Conservation (phyloP, 2,113 vertebrate genomes). For the Ochotona curzoniae region DNA sequence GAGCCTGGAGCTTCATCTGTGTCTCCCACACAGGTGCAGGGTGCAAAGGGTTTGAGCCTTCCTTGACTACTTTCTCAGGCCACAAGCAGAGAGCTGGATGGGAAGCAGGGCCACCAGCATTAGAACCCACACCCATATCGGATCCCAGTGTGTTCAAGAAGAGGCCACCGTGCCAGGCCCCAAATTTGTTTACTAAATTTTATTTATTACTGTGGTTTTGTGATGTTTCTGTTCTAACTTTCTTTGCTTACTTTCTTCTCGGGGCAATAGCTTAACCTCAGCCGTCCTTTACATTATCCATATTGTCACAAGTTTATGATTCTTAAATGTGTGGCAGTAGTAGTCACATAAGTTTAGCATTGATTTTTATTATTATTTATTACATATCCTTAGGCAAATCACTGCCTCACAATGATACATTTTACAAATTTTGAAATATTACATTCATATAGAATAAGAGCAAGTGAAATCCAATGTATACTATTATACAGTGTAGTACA, state of each 20-base stretch:
- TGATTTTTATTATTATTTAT: not conserved
- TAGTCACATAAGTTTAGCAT: not conserved
- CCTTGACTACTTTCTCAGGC: no score
- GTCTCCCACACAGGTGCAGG: no score
- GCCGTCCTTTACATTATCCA: not conserved
- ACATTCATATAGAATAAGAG: not conserved
- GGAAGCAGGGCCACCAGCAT: no score
- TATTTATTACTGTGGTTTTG: not conserved
- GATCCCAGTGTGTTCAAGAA: no score
- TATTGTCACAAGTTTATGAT: not conserved
- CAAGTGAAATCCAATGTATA: not conserved
- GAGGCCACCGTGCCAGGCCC: no score
- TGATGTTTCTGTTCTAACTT: not conserved
- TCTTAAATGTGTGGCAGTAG: not conserved
- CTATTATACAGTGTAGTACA: no score
- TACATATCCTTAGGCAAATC: not conserved
- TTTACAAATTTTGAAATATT: not conserved
- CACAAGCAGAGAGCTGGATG: no score
- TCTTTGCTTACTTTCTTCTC: constrained; percentile 7
- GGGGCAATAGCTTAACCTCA: not conserved
- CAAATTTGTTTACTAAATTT: not conserved
- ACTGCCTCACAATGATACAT: not conserved
- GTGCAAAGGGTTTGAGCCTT: no score
- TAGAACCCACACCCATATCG: no score
- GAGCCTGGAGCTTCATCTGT: no score